Evolutionary conservation across 2,888 invertebrate genomes (phyloP).

Genomic region (Andrena bucephala): DNA sequence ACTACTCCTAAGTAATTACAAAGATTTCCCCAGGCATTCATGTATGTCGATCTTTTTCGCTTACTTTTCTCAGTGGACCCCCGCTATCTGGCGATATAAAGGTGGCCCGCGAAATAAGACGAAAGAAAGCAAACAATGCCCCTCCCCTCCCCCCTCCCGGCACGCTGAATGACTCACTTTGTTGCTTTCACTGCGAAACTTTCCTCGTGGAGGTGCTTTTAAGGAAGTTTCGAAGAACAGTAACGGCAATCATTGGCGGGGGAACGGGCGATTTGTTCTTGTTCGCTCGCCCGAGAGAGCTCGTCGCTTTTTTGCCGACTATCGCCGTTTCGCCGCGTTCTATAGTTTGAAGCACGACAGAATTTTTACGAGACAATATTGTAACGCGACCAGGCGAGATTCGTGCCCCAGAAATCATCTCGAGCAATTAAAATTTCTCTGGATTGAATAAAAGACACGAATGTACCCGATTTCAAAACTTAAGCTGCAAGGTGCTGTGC

Average conservation of each 20-base stretch:
- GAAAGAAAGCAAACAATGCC: conserved; percentile 65
- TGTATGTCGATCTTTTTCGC: conserved; percentile 5
- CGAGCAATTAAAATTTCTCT: conserved; percentile 16
- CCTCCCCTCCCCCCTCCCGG: neutral
- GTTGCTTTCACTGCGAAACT: conserved; percentile 64
- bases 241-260: conserved; percentile 61
- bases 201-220: conserved; percentile 59
- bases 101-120: conserved; percentile 49
- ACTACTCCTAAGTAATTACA: conserved; percentile 17
- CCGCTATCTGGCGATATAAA: conserved; percentile 46
- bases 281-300: conserved; percentile 25
- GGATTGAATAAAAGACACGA: neutral
- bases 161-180: conserved; percentile 67
- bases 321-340: neutral
- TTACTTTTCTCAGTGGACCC: conserved; percentile 3
- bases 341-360: conserved; percentile 1
- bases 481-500: no score
- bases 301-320: conserved; percentile 19
- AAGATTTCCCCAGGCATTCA: conserved; percentile 22
- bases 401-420: neutral
- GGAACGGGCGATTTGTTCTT: conserved; percentile 63
- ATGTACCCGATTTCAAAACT: no score
- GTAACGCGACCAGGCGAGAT: neutral
- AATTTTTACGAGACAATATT: conserved; percentile 16
- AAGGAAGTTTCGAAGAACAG: conserved; percentile 62